Evolutionary conservation across 2,888 invertebrate genomes (phyloP).

Genomic region (Phania funesta): DNA sequence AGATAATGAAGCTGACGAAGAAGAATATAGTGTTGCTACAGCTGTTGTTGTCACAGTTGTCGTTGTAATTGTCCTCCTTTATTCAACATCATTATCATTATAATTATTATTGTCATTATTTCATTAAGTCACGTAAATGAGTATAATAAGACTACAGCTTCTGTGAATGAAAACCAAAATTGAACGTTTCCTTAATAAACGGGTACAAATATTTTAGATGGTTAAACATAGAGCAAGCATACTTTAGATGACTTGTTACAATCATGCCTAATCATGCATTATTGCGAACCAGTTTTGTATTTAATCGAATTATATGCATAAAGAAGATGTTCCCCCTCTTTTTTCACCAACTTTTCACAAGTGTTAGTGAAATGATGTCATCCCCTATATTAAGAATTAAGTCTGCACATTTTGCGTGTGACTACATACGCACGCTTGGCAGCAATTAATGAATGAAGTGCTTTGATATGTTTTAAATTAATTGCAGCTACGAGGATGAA

Average conservation of each 20-base stretch:
- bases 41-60: conserved; percentile 20
- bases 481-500: conserved; percentile 23
- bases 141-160: conserved; percentile 56
- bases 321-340: too few species aligned
- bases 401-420: conserved; percentile 1
- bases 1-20: conserved; percentile 10
- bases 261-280: too few species aligned
- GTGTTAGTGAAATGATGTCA: too few species aligned
- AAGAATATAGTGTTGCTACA: conserved; percentile 15
- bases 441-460: conserved; percentile 38
- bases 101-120: conserved; percentile 63
- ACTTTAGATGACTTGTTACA: too few species aligned
- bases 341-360: too few species aligned
- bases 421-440: conserved; percentile 22
- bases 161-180: conserved; percentile 59
- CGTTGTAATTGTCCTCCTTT: conserved; percentile 45
- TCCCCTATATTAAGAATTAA: too few species aligned
- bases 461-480: conserved; percentile 40
- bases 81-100: conserved; percentile 55
- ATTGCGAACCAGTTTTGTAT: too few species aligned
- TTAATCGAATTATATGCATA: too few species aligned
- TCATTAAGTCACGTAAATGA: conserved; percentile 65
- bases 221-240: neutral
- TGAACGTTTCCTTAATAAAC: conserved; percentile 58
- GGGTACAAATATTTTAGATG: conserved; percentile 10